These are phyloP conservation scores for Sylvia borin DNA, from an alignment of 2,797 vertebrate species.

Conservation along the genomic window DNA sequence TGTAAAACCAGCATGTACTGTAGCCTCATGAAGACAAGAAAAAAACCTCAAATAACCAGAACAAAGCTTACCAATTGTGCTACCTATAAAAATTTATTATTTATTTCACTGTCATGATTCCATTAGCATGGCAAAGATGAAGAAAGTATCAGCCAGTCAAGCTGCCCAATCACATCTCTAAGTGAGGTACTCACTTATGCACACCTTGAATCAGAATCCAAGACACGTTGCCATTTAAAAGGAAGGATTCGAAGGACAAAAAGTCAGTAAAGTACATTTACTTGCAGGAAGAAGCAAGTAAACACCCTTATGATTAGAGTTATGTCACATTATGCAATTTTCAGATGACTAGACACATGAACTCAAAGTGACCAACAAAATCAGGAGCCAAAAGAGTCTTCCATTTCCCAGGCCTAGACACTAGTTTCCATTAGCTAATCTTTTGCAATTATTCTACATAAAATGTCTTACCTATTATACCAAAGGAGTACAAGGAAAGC, in stretches of 20 bases:
- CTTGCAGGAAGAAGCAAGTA: neutral
- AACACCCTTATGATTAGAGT: neutral
- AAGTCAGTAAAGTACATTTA: neutral
- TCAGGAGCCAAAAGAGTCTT: neutral
- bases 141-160: neutral
- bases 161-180: neutral
- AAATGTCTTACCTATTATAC: constrained; percentile 90
- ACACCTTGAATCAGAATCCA: neutral
- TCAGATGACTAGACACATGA: neutral
- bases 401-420: neutral
- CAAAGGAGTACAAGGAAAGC: constrained; percentile 95
- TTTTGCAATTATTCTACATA: neutral
- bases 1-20: neutral
- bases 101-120: neutral
- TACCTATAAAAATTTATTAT: neutral
- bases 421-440: neutral
- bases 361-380: neutral
- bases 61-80: neutral
- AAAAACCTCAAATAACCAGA: neutral
- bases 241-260: neutral
- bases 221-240: neutral
- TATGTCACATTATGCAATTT: neutral
- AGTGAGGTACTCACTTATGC: neutral
- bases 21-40: neutral
- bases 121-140: neutral